phyloP scores from a whole-genome alignment of 2,113 vertebrate genomes.

The Cathartes aura region DNA sequence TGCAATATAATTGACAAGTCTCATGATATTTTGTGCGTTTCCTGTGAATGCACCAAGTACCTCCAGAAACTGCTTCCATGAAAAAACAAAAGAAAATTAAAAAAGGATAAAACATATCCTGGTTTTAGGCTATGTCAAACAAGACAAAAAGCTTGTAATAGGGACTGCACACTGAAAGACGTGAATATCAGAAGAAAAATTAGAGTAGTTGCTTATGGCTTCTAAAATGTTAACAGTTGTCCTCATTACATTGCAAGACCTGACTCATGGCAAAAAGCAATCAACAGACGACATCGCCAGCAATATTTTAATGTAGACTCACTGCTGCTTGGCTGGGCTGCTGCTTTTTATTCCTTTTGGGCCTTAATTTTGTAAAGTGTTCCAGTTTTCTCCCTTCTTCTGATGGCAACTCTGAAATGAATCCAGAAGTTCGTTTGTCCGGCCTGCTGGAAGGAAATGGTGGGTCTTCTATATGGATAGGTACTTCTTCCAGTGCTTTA shows the following conservation, averaged over 20 bases:
- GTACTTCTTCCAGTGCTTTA: slow-evolving; percentile 93
- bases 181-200: background rate
- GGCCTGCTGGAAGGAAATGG: slow-evolving; percentile 69
- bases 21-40: background rate
- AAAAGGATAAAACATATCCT: background rate
- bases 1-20: background rate
- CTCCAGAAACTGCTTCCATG: background rate
- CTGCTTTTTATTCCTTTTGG: slow-evolving; percentile 91
- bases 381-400: slow-evolving; percentile 95
- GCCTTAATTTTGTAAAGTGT: slow-evolving; percentile 94
- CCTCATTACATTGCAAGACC: background rate
- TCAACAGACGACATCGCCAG: background rate
- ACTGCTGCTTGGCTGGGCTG: slow-evolving; percentile 90
- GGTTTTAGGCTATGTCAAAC: background rate
- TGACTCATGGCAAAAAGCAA: background rate
- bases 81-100: background rate
- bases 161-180: background rate
- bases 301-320: slow-evolving; percentile 69
- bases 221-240: background rate
- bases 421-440: slow-evolving; percentile 83
- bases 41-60: background rate
- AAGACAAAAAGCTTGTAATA: background rate
- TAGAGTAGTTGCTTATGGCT: background rate
- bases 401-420: slow-evolving; percentile 89
- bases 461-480: slow-evolving; percentile 87